phyloP scores from a whole-genome alignment of 2,888 invertebrate species.

The Mayetiola destructor region DNA sequence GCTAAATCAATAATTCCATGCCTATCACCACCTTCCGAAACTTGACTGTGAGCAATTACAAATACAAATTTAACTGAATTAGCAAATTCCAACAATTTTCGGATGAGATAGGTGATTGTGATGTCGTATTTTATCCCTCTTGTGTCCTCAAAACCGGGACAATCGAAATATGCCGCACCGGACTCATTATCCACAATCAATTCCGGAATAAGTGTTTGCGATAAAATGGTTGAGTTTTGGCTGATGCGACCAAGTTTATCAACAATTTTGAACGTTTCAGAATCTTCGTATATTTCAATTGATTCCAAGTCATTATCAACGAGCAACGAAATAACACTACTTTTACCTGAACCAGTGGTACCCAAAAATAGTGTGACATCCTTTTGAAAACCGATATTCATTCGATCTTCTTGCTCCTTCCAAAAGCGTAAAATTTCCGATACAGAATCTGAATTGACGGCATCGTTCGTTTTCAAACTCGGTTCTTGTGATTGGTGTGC shows the following conservation, averaged over 20 bases:
- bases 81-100: slow-evolving; percentile 16
- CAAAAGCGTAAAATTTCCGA: too few species aligned
- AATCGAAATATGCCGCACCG: slow-evolving; percentile 17
- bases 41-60: slow-evolving; percentile 15
- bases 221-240: neutral
- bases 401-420: too few species aligned
- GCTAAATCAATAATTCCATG: slow-evolving; percentile 16
- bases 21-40: slow-evolving; percentile 16
- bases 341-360: slow-evolving; percentile 4
- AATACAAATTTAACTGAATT: slow-evolving; percentile 18
- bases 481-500: too few species aligned
- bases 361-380: neutral
- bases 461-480: too few species aligned
- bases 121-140: slow-evolving; percentile 18
- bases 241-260: neutral
- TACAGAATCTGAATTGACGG: too few species aligned
- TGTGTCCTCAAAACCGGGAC: slow-evolving; percentile 20
- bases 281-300: slow-evolving; percentile 10
- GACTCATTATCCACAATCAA: slow-evolving; percentile 14
- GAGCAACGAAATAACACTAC: neutral
- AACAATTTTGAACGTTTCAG: slow-evolving; percentile 15
- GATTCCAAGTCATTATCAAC: slow-evolving; percentile 2
- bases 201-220: slow-evolving; percentile 15
- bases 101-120: slow-evolving; percentile 18
- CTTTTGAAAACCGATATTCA: neutral